Conservation (phyloP, 2,888 invertebrate species). For the Ecdyonurus torrentis region DNA sequence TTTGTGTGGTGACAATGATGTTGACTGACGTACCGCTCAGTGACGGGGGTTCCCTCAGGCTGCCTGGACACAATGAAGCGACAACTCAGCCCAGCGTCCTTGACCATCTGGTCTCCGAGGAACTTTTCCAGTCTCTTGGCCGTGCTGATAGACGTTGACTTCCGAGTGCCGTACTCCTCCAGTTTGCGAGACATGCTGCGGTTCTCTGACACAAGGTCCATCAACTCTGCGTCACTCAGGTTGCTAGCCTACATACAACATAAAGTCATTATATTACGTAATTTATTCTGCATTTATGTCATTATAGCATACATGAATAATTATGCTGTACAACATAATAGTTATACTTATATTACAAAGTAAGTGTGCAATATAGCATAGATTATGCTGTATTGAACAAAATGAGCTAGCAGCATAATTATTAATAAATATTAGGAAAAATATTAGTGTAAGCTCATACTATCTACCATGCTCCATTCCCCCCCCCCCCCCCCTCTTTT, state of each 20-base stretch:
- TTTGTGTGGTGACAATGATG: not conserved
- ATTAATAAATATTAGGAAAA: no score
- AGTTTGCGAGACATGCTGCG: constrained; percentile 83
- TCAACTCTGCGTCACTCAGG: constrained; percentile 85
- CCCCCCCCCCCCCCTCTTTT: no score
- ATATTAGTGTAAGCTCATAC: no score
- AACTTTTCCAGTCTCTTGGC: constrained; percentile 95
- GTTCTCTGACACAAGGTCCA: constrained; percentile 91
- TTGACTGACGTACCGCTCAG: constrained; percentile 70
- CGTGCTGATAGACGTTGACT: constrained; percentile 95
- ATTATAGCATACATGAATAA: no score
- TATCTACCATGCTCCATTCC: no score
- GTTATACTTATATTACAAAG: no score
- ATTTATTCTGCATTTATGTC: no score
- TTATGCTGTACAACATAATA: no score
- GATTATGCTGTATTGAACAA: no score
- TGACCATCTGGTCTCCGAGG: constrained; percentile 96
- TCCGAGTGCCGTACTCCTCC: constrained; percentile 91
- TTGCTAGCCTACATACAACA: constrained; percentile 44
- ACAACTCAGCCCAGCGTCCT: constrained; percentile 94
- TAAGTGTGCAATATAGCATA: no score
- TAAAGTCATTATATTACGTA: not conserved
- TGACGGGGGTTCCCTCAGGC: constrained; percentile 82
- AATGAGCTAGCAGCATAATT: no score
- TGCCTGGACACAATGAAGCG: constrained; percentile 89